Evolutionary conservation across 2,888 invertebrate genomes (phyloP), one percentile per base, ranked within the genome.

Genomic region (Troides oblongomaculatus): DNA sequence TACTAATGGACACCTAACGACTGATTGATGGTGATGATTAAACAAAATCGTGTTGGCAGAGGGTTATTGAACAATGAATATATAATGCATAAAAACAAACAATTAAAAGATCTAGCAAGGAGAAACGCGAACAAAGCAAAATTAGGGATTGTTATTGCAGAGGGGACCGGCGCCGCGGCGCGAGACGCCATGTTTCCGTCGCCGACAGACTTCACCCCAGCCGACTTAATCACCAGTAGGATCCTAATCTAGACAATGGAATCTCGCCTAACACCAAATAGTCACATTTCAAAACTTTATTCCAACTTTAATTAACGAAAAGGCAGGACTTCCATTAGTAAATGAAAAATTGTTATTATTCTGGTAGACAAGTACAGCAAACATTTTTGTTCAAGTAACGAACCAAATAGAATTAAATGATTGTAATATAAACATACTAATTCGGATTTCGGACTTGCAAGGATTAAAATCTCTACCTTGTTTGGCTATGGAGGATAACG

Each of bases 231-330:
- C 84, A 84, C 79, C 82, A 76, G 75, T 79, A 81, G 84, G 82
- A 85, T 81, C 80, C 84, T 84, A 84, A 87, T 87, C 84, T 82
- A 79, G 79, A 84, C 83, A 87, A 86, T 83, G 83, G 79, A 82
- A 84, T 83, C 82, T 77, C 79, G 77, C 78, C 79, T 71, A 72
- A 78, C 18, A 76, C 77, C 77, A 79, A 77, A 78, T 72, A 69
- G 66, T 39, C 53, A 50, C n/a, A 12, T 53, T 61, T 63, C 50
- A 3, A 64, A 30, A 17, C 57, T 63, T 30, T 17, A 53, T 30
- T 30, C n/a, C 6, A 8, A 63, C 23, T 56, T 36, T 14, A 39
- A 57, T 43, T 64, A 36, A 12, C 21, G 18, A 57, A 36, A 39
- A 39, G 18, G 25, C 23, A 23, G 12, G 46, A 46, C n/a, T 53